Percentiles rank a stretch among this genome's conserved stretches.
phyloP scores from a whole-genome alignment of 2,113 vertebrate species.

The Baryphthengus martii region DNA sequence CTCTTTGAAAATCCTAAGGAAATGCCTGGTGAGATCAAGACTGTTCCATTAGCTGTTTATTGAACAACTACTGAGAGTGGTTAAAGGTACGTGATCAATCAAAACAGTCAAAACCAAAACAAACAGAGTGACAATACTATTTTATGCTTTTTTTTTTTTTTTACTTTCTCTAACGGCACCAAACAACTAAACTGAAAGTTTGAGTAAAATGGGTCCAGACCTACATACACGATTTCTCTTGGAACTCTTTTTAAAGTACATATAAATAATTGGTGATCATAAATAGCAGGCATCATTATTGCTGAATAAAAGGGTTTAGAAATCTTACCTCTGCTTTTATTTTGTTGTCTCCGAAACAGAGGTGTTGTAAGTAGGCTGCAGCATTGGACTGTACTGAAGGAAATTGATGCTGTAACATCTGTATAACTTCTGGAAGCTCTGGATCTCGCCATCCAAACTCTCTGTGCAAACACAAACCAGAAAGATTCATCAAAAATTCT shows the following conservation, averaged over 20 bases:
- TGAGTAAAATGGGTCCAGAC: not conserved
- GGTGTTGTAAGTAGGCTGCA: slow-evolving; percentile 96
- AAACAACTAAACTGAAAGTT: not conserved
- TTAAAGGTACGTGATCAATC: not conserved
- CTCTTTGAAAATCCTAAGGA: not conserved
- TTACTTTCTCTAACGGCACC: not conserved
- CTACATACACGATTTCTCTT: not conserved
- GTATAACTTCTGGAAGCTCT: slow-evolving; percentile 97
- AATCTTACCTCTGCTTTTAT: slow-evolving; percentile 96
- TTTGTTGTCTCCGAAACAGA: slow-evolving; percentile 99
- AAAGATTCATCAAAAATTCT: not conserved
- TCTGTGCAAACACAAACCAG: slow-evolving; percentile 70
- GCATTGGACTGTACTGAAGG: slow-evolving; percentile 98
- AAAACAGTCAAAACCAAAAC: not conserved
- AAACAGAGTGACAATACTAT: not conserved
- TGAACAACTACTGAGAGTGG: not conserved
- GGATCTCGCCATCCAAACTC: slow-evolving; percentile 99
- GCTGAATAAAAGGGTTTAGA: not conserved
- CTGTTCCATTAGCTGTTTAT: not conserved
- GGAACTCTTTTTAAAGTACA: not conserved
- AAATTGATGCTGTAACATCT: slow-evolving; percentile 98
- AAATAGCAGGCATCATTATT: not conserved
- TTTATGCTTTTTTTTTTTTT: not conserved
- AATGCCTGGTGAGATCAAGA: not conserved
- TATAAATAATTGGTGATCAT: not conserved